phyloP scores from a whole-genome alignment of 2,113 vertebrate species.

The Vireo altiloquus region DNA sequence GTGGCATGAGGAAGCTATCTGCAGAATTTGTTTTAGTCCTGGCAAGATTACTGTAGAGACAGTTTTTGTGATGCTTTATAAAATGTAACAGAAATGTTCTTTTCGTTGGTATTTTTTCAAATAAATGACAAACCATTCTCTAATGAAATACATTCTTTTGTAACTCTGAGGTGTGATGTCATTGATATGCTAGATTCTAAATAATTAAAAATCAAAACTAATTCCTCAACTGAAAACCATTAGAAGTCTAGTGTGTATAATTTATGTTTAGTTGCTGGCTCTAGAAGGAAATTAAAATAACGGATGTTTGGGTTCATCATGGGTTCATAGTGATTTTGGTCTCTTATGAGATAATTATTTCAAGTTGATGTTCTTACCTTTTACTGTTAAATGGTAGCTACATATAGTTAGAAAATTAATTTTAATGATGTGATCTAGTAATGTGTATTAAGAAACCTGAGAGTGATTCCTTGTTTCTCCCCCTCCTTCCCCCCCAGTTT shows the following conservation, averaged over 20 bases:
- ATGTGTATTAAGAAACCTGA: not conserved
- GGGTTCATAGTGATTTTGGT: not conserved
- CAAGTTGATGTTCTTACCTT: not conserved
- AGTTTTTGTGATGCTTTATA: not conserved
- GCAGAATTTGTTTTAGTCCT: not conserved
- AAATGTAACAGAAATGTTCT: not conserved
- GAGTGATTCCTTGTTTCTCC: not conserved
- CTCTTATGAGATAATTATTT: not conserved
- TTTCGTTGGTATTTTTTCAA: not conserved
- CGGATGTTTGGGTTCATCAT: not conserved
- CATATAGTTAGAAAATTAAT: not conserved
- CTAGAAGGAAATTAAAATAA: not conserved
- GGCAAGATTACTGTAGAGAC: not conserved
- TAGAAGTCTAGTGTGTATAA: not conserved
- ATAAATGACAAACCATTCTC: not conserved
- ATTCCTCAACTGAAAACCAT: not conserved
- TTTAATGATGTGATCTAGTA: not conserved
- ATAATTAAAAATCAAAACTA: not conserved
- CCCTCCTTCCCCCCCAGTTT: conserved; percentile 74
- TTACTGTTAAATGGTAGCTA: not conserved
- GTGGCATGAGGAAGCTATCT: not conserved
- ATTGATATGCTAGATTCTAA: not conserved
- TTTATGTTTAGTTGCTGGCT: not conserved
- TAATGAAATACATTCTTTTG: not conserved
- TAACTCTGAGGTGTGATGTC: not conserved